These are phyloP conservation scores for Rhagonycha fulva DNA, from an alignment of 2,888 invertebrate species.

Conservation along the genomic window DNA sequence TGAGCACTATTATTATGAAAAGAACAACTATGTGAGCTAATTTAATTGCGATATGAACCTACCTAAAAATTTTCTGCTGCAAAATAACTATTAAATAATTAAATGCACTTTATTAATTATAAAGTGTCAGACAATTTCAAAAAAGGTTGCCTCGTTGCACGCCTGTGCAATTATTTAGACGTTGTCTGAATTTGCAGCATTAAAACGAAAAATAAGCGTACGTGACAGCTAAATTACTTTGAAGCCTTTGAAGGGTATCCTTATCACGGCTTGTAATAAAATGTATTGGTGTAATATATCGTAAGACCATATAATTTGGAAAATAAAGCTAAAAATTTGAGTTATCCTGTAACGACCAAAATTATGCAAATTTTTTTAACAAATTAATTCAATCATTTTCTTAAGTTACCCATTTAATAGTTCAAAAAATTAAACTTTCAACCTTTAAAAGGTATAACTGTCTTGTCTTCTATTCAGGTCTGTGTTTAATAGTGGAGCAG, in stretches of 20 bases:
- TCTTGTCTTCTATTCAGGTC: background rate
- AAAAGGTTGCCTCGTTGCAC: conserved; percentile 7
- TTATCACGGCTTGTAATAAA: background rate
- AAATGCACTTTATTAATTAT: background rate
- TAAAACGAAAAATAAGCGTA: background rate
- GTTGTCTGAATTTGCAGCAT: conserved; percentile 3
- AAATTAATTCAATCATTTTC: background rate
- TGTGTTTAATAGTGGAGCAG: background rate
- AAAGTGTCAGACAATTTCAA: background rate
- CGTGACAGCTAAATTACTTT: conserved; percentile 1
- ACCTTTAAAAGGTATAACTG: background rate
- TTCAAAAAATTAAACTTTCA: background rate
- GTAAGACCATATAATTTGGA: background rate
- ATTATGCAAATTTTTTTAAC: background rate
- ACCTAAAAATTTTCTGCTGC: background rate
- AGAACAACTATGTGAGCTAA: background rate
- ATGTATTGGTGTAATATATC: background rate
- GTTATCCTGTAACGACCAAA: background rate
- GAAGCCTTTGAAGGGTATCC: background rate
- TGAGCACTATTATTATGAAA: background rate
- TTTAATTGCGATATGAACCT: background rate
- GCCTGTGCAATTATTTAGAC: conserved; percentile 8
- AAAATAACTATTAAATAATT: background rate
- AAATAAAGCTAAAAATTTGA: background rate
- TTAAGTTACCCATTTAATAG: background rate